Conservation (phyloP, 2,113 vertebrate genomes). For the Dicaeum eximium region DNA sequence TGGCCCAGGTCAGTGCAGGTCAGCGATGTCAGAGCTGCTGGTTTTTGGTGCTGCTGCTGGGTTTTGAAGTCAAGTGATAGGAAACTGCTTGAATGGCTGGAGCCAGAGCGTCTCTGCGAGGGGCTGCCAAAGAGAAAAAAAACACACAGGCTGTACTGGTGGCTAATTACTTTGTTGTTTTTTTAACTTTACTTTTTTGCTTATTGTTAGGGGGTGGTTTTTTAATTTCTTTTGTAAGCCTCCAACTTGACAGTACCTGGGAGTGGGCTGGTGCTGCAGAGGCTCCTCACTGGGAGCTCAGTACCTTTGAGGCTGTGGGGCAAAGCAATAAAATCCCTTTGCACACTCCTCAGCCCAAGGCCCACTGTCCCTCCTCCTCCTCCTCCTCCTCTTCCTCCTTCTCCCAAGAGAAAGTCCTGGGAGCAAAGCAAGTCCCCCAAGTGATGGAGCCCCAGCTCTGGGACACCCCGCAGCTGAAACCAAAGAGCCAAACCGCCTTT, state of each 20-base stretch:
- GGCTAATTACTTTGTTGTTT: constrained; percentile 28
- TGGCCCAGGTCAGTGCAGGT: fast-evolving
- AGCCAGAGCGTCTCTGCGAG: constrained; percentile 37
- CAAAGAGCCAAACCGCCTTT: not conserved
- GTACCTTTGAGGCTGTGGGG: not conserved
- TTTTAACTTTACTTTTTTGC: not conserved
- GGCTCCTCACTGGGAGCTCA: not conserved
- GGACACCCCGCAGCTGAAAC: not conserved
- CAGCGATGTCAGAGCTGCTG: not conserved
- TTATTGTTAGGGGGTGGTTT: not conserved
- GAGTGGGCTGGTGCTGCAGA: not conserved
- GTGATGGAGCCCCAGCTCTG: not conserved
- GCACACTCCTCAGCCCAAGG: fast-evolving
- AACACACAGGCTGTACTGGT: not conserved
- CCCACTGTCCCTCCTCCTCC: not conserved
- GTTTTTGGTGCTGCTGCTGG: not conserved
- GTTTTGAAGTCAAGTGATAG: constrained; percentile 30
- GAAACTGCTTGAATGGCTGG: constrained; percentile 34
- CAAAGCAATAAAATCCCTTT: not conserved
- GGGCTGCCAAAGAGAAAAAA: not conserved
- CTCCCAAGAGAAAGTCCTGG: not conserved
- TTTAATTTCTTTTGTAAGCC: not conserved
- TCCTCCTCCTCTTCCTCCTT: not conserved
- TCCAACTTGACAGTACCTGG: not conserved
- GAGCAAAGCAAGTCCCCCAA: not conserved